A percentile compares a stretch with the other conserved stretches of the same genome.
Evolutionary conservation across 1,140 invertebrate species (phyloP).

Genomic region (Megathymus violae): DNA sequence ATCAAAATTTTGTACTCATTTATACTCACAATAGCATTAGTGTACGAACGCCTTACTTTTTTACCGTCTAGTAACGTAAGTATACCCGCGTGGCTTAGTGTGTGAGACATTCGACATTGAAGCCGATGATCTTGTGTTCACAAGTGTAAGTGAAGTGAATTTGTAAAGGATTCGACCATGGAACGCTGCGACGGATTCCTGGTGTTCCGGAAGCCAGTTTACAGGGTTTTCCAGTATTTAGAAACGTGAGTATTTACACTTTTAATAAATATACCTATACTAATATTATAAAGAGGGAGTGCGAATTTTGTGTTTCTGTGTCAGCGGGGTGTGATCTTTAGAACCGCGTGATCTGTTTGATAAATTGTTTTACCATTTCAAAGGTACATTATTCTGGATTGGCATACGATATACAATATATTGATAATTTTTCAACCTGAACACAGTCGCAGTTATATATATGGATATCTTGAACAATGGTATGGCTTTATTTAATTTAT

Average conservation of each 20-base stretch:
- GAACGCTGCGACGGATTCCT: conserved; percentile 88
- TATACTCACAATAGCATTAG: conserved; percentile 50
- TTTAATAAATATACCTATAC: not conserved
- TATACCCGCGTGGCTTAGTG: conserved; percentile 41
- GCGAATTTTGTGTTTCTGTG: too few species aligned
- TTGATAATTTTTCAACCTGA: too few species aligned
- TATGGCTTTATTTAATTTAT: too few species aligned
- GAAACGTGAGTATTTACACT: conserved; percentile 85
- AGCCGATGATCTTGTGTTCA: conserved; percentile 32
- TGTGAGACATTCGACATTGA: conserved; percentile 31
- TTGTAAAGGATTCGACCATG: conserved; percentile 78
- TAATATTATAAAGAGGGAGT: too few species aligned
- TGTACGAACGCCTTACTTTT: conserved; percentile 75
- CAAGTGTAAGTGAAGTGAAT: conserved; percentile 44
- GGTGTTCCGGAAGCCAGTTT: conserved; percentile 90
- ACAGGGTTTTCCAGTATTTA: conserved; percentile 90
- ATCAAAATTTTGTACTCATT: conserved; percentile 69
- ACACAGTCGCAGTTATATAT: too few species aligned
- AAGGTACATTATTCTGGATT: too few species aligned
- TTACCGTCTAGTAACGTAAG: conserved; percentile 56
- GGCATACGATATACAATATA: too few species aligned
- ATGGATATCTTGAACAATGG: too few species aligned
- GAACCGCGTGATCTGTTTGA: too few species aligned
- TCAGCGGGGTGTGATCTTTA: too few species aligned
- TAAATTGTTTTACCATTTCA: too few species aligned